These are phyloP conservation scores for Aspidapion aeneum DNA, from an alignment of 2,888 invertebrate genomes.

Conservation along the genomic window DNA sequence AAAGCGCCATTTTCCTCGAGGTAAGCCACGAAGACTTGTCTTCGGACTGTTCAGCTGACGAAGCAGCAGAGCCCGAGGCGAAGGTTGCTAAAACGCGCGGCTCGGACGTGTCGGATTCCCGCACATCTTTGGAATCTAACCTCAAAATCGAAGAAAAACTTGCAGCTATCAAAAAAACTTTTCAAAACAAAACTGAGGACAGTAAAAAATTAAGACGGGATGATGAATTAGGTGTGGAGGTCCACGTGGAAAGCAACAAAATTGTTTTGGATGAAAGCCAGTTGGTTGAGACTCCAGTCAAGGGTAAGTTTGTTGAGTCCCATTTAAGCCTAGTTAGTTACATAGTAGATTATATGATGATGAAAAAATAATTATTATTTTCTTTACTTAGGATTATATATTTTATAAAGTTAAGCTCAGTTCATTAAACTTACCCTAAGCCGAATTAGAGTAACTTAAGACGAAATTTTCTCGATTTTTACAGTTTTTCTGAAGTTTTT, in stretches of 20 bases:
- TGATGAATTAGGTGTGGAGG: too few relatives aligned
- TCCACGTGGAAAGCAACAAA: background rate
- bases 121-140: constrained; percentile 20
- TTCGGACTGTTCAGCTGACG: constrained; percentile 27
- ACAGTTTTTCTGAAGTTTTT: too few relatives aligned
- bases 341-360: too few relatives aligned
- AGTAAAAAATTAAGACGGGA: background rate
- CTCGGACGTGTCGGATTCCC: constrained; percentile 14
- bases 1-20: constrained; percentile 33
- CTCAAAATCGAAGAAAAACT: constrained; percentile 19
- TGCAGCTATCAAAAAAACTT: background rate
- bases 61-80: constrained; percentile 26
- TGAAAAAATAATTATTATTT: too few relatives aligned
- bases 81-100: constrained; percentile 26
- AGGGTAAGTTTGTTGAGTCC: background rate
- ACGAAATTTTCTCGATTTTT: too few relatives aligned
- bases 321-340: too few relatives aligned
- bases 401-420: too few relatives aligned
- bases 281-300: background rate
- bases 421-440: too few relatives aligned
- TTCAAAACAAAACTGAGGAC: background rate
- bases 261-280: too few relatives aligned
- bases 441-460: too few relatives aligned
- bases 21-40: constrained; percentile 34
- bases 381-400: too few relatives aligned